phyloP scores from a whole-genome alignment of 2,113 vertebrate species.

The Apodemus sylvaticus region DNA sequence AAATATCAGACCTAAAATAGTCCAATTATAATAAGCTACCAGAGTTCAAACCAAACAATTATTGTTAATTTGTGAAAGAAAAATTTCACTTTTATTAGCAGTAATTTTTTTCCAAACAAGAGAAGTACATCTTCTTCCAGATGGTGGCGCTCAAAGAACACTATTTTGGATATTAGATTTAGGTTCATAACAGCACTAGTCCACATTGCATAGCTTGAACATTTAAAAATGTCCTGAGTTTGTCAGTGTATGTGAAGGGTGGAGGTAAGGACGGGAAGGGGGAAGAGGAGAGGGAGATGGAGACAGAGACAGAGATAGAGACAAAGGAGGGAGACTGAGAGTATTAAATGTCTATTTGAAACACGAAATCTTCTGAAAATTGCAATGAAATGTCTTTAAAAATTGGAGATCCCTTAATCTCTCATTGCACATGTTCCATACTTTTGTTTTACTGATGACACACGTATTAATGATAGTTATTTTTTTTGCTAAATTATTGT shows the following conservation, averaged over 20 bases:
- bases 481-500: constrained; percentile 57
- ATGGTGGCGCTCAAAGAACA: constrained; percentile 83
- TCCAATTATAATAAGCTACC: background rate
- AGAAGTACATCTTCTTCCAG: constrained; percentile 70
- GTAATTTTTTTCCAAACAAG: background rate
- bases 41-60: constrained; percentile 22
- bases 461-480: constrained; percentile 56
- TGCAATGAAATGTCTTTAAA: constrained; percentile 52
- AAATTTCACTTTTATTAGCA: background rate
- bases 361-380: constrained; percentile 6
- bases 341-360: constrained; percentile 29
- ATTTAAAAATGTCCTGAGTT: constrained; percentile 54
- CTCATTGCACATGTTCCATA: background rate
- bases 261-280: background rate
- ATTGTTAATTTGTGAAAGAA: constrained; percentile 19
- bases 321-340: background rate
- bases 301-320: background rate
- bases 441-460: constrained; percentile 37
- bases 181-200: rapidly evolving
- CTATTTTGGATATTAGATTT: background rate
- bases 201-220: background rate
- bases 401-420: background rate
- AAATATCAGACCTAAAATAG: background rate
- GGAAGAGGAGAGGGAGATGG: background rate
- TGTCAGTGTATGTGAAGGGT: background rate